Conservation (phyloP, 1,140 invertebrate species). For the Bicyclus anynana region DNA sequence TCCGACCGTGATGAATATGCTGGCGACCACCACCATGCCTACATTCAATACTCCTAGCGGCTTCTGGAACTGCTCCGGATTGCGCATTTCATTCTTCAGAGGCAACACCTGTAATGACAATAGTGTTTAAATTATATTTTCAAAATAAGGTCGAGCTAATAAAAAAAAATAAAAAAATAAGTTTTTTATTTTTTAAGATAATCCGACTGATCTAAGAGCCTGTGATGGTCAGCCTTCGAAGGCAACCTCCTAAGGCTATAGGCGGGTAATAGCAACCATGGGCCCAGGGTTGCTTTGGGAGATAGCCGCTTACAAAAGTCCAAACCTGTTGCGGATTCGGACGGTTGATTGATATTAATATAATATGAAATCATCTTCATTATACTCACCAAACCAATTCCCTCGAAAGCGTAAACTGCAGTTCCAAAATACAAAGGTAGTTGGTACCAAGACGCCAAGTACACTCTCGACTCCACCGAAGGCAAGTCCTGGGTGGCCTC, state of each 20-base stretch:
- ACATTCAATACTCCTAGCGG: constrained; percentile 89
- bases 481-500: constrained; percentile 84
- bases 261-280: too few species aligned
- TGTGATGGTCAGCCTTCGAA: too few species aligned
- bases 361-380: neutral
- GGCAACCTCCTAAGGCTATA: too few species aligned
- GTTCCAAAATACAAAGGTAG: constrained; percentile 87
- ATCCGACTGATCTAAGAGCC: too few species aligned
- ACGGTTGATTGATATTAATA: too few species aligned
- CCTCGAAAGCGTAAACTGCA: constrained; percentile 88
- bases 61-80: constrained; percentile 86
- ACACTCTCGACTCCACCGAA: constrained; percentile 70
- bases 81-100: constrained; percentile 92
- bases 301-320: too few species aligned
- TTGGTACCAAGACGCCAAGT: constrained; percentile 78
- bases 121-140: too few species aligned
- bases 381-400: constrained; percentile 84
- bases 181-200: too few species aligned
- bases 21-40: constrained; percentile 87
- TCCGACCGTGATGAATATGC: constrained; percentile 87
- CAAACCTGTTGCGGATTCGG: too few species aligned
- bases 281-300: too few species aligned
- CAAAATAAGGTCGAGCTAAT: neutral
- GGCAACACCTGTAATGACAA: constrained; percentile 84
- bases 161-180: too few species aligned